Percentiles rank a stretch among this genome's conserved stretches.
These are phyloP conservation scores for Amiota communis DNA, from an alignment of 2,888 invertebrate genomes.

Conservation along the genomic window DNA sequence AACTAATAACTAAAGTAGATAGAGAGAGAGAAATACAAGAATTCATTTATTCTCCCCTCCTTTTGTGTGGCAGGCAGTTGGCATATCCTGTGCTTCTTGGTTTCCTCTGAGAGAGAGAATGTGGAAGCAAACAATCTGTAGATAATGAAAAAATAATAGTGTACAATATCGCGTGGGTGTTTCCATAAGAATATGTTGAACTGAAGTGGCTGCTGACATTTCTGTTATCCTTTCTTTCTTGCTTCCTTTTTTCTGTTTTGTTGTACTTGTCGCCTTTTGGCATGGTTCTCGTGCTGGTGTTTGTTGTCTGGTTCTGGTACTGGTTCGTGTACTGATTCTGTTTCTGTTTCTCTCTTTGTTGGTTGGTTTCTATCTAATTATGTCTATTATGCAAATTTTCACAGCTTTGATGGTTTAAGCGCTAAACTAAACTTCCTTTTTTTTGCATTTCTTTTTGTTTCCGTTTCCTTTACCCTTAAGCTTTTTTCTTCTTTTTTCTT, in stretches of 20 bases:
- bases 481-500: too few species aligned
- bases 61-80: not conserved
- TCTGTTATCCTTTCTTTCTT: not conserved
- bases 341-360: not conserved
- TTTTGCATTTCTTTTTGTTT: too few species aligned
- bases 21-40: too few species aligned
- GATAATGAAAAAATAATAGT: constrained; percentile 40
- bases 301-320: not conserved
- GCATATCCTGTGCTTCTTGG: not conserved
- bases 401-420: constrained; percentile 8
- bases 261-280: not conserved
- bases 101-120: too few species aligned
- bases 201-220: not conserved
- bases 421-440: not conserved
- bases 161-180: constrained; percentile 14
- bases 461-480: too few species aligned
- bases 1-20: not conserved
- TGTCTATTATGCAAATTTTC: constrained; percentile 23
- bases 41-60: too few species aligned
- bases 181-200: not conserved
- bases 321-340: too few species aligned
- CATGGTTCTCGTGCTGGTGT: not conserved
- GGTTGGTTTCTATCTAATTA: constrained; percentile 9
- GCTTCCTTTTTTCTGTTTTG: not conserved
- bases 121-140: constrained; percentile 18